Conservation (phyloP, 2,797 vertebrate genomes). For the Mormyrus hasselquistii region DNA sequence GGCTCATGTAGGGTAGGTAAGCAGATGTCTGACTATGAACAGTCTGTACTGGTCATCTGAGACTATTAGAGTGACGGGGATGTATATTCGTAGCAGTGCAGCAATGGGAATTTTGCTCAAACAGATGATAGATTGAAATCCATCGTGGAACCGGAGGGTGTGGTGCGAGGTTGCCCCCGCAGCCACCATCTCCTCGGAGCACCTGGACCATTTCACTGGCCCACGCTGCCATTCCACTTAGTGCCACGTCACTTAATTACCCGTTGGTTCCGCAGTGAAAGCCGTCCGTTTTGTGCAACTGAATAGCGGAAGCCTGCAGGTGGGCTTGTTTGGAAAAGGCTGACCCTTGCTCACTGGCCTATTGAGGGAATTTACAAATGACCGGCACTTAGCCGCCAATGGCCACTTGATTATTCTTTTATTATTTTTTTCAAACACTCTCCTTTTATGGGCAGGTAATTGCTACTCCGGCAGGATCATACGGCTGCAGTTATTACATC, state of each 20-base stretch:
- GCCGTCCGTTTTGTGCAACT: neutral
- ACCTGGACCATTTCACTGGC: neutral
- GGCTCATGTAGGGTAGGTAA: neutral
- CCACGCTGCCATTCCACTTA: neutral
- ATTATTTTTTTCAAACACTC: neutral
- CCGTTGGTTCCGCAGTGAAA: neutral
- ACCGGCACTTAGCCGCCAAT: neutral
- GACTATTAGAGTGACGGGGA: neutral
- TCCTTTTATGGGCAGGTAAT: neutral
- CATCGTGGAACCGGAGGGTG: neutral
- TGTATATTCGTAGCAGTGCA: neutral
- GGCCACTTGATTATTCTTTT: conserved; percentile 4
- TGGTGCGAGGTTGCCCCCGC: neutral
- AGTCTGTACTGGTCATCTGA: neutral
- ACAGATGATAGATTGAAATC: neutral
- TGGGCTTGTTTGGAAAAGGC: neutral
- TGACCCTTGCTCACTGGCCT: neutral
- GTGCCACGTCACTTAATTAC: neutral
- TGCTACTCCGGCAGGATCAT: neutral
- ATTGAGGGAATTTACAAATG: neutral
- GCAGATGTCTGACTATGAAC: neutral
- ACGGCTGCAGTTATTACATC: neutral
- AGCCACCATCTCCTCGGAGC: neutral
- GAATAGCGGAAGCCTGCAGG: neutral
- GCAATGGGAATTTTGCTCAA: neutral